Conservation (phyloP, 2,888 invertebrate species). For the Tenthredo amoena region DNA sequence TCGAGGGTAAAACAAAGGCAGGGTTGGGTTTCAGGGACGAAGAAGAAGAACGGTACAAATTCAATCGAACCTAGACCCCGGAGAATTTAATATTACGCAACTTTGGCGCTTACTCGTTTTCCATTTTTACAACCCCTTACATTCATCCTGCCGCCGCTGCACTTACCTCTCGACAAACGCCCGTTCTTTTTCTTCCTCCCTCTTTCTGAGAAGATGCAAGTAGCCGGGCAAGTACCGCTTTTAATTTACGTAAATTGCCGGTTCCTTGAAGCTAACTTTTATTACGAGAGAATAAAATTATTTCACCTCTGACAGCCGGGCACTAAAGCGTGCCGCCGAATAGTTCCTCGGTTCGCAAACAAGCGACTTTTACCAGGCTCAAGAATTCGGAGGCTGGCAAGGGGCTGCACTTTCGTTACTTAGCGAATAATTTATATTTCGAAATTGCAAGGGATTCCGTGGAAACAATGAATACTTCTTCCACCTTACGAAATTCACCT, state of each 20-base stretch:
- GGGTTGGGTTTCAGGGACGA: neutral
- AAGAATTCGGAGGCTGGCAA: neutral
- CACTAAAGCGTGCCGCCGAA: conserved; percentile 43
- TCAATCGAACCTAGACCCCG: conserved; percentile 1
- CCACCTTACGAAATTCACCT: neutral
- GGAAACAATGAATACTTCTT: conserved; percentile 62
- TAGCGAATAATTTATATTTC: conserved; percentile 52
- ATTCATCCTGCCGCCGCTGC: neutral
- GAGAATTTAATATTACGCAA: conserved; percentile 22
- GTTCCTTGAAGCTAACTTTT: conserved; percentile 56
- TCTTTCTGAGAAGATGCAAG: conserved; percentile 12
- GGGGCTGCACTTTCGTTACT: conserved; percentile 13
- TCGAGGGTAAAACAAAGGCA: conserved; percentile 34
- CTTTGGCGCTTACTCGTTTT: neutral
- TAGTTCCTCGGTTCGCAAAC: conserved; percentile 22
- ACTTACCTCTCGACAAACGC: conserved; percentile 60
- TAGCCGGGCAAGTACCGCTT: conserved; percentile 60
- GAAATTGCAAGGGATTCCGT: conserved; percentile 78
- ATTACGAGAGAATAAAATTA: conserved; percentile 62
- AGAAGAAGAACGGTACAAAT: conserved; percentile 6
- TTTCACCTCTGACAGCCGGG: conserved; percentile 65
- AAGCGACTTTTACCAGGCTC: conserved; percentile 17
- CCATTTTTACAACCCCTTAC: conserved; percentile 38
- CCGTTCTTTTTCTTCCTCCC: neutral
- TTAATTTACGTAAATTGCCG: conserved; percentile 73